phyloP scores from a whole-genome alignment of 1,140 invertebrate species.

The Drosophila paulistorum region DNA sequence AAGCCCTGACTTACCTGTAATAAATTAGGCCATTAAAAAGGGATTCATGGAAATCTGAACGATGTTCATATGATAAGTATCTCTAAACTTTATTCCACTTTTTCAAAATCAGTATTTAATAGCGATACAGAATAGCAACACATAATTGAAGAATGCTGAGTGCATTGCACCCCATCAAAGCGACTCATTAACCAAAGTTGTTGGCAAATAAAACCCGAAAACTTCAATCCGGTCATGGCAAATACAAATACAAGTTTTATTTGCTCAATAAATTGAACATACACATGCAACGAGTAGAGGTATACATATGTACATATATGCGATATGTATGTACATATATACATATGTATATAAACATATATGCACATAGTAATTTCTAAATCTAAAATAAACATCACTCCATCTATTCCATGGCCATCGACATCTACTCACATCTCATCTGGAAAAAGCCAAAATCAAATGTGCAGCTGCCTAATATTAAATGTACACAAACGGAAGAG shows the following conservation, averaged over 20 bases:
- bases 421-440: not conserved
- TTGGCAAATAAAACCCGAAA: slow-evolving; percentile 45
- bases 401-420: slow-evolving; percentile 4
- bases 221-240: slow-evolving; percentile 30
- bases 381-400: slow-evolving; percentile 64
- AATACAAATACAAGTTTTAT: slow-evolving; percentile 39
- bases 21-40: too few species aligned
- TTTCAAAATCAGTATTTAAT: not conserved
- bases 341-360: not conserved
- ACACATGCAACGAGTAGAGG: slow-evolving; percentile 31
- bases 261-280: slow-evolving; percentile 69
- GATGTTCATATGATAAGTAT: too few species aligned
- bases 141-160: slow-evolving; percentile 2
- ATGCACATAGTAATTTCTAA: slow-evolving; percentile 55
- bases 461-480: slow-evolving; percentile 72
- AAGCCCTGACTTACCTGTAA: too few species aligned
- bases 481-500: slow-evolving; percentile 76
- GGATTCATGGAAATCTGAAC: too few species aligned
- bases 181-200: slow-evolving; percentile 38
- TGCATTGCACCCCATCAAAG: slow-evolving; percentile 51
- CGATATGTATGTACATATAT: too few species aligned
- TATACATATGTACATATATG: slow-evolving; percentile 10
- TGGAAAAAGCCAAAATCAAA: slow-evolving; percentile 59
- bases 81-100: too few species aligned
- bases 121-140: slow-evolving; percentile 2